phyloP scores from a whole-genome alignment of 1,140 invertebrate species.

The Platorchestia sp. region DNA sequence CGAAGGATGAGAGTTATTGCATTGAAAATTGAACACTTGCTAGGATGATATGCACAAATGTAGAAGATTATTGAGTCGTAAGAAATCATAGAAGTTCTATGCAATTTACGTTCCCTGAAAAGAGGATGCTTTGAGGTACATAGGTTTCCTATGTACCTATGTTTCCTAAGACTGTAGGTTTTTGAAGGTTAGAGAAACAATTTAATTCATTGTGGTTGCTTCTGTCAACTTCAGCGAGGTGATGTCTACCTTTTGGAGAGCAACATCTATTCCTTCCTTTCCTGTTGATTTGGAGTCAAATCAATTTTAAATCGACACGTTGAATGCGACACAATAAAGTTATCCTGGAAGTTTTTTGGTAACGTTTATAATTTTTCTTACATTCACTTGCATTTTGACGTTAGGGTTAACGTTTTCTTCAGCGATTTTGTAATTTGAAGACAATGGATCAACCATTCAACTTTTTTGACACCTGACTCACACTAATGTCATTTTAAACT shows the following conservation, averaged over 20 bases:
- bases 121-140: background rate
- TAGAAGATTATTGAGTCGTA: too few relatives aligned
- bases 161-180: too few relatives aligned
- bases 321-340: background rate
- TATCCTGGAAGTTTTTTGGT: background rate
- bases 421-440: background rate
- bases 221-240: background rate
- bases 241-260: background rate
- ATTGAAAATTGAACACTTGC: background rate
- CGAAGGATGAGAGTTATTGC: background rate
- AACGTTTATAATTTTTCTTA: too few relatives aligned
- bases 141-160: background rate
- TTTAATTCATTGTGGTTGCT: background rate
- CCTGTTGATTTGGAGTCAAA: background rate
- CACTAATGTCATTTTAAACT: too few relatives aligned
- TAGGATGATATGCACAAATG: background rate
- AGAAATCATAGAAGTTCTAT: too few relatives aligned
- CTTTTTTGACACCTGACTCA: too few relatives aligned
- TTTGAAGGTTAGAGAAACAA: background rate
- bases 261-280: background rate
- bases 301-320: background rate
- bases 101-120: background rate
- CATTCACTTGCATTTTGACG: too few relatives aligned
- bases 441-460: background rate
- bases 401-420: background rate